Conservation (phyloP, 2,113 vertebrate species). For the Columbina picui region DNA sequence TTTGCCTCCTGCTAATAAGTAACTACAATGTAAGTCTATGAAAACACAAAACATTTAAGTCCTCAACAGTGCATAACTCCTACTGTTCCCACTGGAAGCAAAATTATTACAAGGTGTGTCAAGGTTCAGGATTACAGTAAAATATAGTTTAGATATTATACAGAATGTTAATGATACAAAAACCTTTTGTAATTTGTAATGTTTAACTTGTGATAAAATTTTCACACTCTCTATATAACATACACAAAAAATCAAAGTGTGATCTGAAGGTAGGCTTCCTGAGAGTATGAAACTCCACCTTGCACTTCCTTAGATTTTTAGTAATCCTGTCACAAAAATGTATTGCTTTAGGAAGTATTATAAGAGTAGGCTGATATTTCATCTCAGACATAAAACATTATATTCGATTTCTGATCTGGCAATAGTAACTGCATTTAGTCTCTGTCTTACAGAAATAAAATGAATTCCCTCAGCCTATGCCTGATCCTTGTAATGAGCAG, state of each 20-base stretch:
- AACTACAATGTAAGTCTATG: not conserved
- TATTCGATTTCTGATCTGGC: not conserved
- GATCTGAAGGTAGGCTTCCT: not conserved
- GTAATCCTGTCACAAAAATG: not conserved
- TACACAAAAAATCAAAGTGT: not conserved
- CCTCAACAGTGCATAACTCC: not conserved
- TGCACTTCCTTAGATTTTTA: not conserved
- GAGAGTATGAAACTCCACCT: not conserved
- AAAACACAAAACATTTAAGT: not conserved
- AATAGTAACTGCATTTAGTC: not conserved
- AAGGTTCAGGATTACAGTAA: not conserved
- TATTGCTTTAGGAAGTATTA: not conserved
- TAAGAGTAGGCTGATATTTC: not conserved
- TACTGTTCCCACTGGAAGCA: not conserved
- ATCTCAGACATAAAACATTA: not conserved
- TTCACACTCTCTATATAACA: not conserved
- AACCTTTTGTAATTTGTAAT: not conserved
- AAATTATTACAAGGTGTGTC: not conserved
- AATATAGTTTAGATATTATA: not conserved
- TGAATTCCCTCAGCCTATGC: not conserved
- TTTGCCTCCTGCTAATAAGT: not conserved
- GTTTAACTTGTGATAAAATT: not conserved
- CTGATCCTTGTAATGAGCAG: not conserved
- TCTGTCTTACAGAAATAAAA: not conserved
- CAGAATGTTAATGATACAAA: not conserved